A percentile compares a stretch with the other conserved stretches of the same genome.
These are phyloP conservation scores for Leptarthrus brevirostris DNA, from an alignment of 2,888 invertebrate species.

Conservation along the genomic window DNA sequence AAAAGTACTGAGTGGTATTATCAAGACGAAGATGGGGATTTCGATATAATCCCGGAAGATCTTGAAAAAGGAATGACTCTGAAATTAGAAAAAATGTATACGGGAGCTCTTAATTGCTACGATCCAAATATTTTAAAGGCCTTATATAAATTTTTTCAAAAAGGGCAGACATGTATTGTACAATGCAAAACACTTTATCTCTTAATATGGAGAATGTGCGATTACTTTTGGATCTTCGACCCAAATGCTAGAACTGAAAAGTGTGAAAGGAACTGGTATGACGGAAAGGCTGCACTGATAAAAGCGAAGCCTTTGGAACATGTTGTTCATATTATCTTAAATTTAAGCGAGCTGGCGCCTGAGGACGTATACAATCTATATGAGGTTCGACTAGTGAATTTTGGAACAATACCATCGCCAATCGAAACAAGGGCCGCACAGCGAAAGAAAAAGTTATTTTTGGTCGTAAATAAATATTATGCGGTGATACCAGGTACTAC, in stretches of 20 bases:
- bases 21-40: slow-evolving; percentile 58
- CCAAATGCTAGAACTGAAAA: slow-evolving; percentile 66
- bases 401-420: slow-evolving; percentile 59
- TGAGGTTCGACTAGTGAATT: slow-evolving; percentile 60
- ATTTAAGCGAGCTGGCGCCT: slow-evolving; percentile 57
- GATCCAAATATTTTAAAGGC: slow-evolving; percentile 62
- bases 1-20: slow-evolving; percentile 58
- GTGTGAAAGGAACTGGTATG: slow-evolving; percentile 59
- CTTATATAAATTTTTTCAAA: slow-evolving; percentile 60
- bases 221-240: slow-evolving; percentile 74
- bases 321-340: slow-evolving; percentile 62
- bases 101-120: slow-evolving; percentile 8
- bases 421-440: slow-evolving; percentile 20
- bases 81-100: not conserved
- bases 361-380: slow-evolving; percentile 55
- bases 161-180: slow-evolving; percentile 60
- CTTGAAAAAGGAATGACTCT: slow-evolving; percentile 56
- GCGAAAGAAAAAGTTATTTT: slow-evolving; percentile 55
- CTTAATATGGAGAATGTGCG: slow-evolving; percentile 69
- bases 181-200: slow-evolving; percentile 59
- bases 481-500: slow-evolving; percentile 62
- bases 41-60: slow-evolving; percentile 62
- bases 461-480: slow-evolving; percentile 61
- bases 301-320: slow-evolving; percentile 60
- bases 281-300: slow-evolving; percentile 70